phyloP scores from a whole-genome alignment of 92 coral and sea anemone species.

The Siderastrea radians region DNA sequence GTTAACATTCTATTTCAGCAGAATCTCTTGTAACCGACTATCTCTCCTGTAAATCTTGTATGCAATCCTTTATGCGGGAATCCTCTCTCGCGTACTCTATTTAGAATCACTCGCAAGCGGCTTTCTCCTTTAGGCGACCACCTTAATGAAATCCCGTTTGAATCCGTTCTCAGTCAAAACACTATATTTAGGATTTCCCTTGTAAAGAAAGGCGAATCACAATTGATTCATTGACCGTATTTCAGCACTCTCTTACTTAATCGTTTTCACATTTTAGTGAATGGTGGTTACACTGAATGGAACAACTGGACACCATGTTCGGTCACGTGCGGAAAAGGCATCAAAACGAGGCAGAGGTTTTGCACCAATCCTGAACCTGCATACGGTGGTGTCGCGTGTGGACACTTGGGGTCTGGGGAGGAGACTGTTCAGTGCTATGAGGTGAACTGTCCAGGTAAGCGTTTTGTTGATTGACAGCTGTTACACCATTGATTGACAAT shows the following conservation, averaged over 20 bases:
- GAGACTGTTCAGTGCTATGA: constrained; percentile 91
- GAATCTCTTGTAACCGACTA: too few relatives aligned
- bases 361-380: constrained; percentile 93
- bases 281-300: constrained; percentile 97
- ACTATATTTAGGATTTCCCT: too few relatives aligned
- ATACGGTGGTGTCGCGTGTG: constrained; percentile 92
- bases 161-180: too few relatives aligned
- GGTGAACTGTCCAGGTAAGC: constrained; percentile 95
- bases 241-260: neutral
- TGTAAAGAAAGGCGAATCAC: neutral
- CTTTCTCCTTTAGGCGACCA: too few relatives aligned
- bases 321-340: constrained; percentile 89
- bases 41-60: too few relatives aligned
- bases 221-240: neutral
- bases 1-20: too few relatives aligned
- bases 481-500: neutral
- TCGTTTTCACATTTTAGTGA: constrained; percentile 53
- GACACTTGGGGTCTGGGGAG: constrained; percentile 82
- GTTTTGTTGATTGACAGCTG: neutral
- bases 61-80: too few relatives aligned
- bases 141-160: neutral
- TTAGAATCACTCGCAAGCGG: too few relatives aligned
- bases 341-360: constrained; percentile 78
- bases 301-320: constrained; percentile 92
- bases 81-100: too few relatives aligned